Conservation (phyloP, 2,888 invertebrate species). For the Tridacna gigas region DNA sequence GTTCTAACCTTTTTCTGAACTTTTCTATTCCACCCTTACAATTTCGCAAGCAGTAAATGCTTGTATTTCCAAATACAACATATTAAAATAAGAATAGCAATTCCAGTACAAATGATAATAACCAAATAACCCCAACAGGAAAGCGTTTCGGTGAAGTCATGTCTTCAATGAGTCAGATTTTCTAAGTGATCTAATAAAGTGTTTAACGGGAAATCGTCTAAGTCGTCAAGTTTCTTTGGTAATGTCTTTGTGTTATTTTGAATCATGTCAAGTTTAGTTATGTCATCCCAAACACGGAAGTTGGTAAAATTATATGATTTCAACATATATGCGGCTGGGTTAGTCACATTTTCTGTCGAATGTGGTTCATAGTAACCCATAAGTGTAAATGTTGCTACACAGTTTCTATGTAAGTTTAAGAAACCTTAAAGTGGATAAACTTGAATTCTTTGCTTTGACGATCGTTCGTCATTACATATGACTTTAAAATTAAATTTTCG, state of each 20-base stretch:
- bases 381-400: neutral
- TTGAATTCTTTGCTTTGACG: neutral
- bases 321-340: conserved; percentile 6
- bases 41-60: neutral
- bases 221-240: no score
- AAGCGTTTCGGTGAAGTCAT: neutral
- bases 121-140: no score
- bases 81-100: no score
- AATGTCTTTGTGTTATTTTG: no score
- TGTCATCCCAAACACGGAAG: conserved; percentile 3
- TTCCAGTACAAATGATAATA: no score
- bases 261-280: no score
- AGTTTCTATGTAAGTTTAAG: no score
- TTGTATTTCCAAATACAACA: no score
- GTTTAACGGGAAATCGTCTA: no score
- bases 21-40: neutral
- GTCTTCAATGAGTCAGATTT: neutral
- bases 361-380: neutral
- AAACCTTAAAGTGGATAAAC: conserved; percentile 3
- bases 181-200: neutral
- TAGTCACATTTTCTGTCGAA: neutral
- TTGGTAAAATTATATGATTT: neutral
- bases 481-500: conserved; percentile 8
- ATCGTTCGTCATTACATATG: neutral
- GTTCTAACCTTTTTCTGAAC: neutral